Evolutionary conservation across 2,113 vertebrate species (phyloP), one percentile per base, ranked within the genome.

Genomic region (Ariopsis seemanni): DNA sequence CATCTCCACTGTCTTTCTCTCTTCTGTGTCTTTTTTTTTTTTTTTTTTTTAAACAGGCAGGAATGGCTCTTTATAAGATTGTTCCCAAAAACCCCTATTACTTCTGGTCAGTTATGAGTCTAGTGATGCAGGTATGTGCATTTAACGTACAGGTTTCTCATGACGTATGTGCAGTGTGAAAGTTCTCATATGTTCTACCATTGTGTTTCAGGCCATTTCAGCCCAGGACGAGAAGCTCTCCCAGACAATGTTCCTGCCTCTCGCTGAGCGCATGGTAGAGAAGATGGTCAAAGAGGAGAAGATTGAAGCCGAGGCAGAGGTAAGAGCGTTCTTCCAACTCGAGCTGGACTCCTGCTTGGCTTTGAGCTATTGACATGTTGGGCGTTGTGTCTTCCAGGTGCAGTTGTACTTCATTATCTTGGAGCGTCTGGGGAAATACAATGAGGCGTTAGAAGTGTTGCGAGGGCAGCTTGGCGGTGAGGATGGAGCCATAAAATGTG

Each of bases 261-360:
- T 99, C 62, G 98, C 98, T 42, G 98, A 99, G 85, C 97, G 98
- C 82, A 99, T 99, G 98, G 98, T 99, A 90, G 98, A 99, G 92
- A 99, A 99, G 91, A 99, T 99, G 98, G 98, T 99, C 9, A 99
- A 97, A 89, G 98, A 99, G 91, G 98, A 99, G 91, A 99, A 99
- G 94, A 99, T 99, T 1, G 98, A 99, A 91, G 98, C 98, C 0
- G 98, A 99, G 91, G 98, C 98, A n/a, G 98, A 99, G 93, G 98
- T 99, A 93, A 95, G 95, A 34, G 48, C 79, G 74, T 0, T 1
- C 22, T 27, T 77, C 25, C 50, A 63, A 17, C 5, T 71, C 53
- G 4, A 78, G 48, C 58, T 84, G 34, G 27, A 22, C 52, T 74
- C 7, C 8, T 20, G 57, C 57, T 65, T 71, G 3, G 42, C 48